A percentile compares a stretch with the other conserved stretches of the same genome.
Conservation (phyloP, 2,113 vertebrate species). For the Orycteropus afer region DNA sequence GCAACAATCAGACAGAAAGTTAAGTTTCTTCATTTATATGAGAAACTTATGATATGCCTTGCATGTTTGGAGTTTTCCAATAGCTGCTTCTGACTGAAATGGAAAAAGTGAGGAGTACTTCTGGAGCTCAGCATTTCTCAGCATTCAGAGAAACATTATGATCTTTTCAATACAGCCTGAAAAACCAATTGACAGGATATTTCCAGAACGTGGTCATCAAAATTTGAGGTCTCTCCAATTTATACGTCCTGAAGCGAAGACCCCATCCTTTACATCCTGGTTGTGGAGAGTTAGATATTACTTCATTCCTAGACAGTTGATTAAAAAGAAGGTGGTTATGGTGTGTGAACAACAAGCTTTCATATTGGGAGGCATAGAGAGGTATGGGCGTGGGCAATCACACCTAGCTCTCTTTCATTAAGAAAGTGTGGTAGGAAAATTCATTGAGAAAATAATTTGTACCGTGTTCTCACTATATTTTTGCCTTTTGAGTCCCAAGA, state of each 20-base stretch:
- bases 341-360: not conserved
- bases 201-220: conserved; percentile 34
- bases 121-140: not conserved
- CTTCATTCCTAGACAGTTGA: conserved; percentile 4
- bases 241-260: not conserved
- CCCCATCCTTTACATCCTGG: not conserved
- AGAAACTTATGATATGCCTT: conserved; percentile 26
- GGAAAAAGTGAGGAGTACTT: not conserved
- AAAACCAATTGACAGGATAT: not conserved
- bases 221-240: conserved; percentile 3
- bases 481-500: conserved; percentile 43
- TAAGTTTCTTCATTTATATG: conserved; percentile 42
- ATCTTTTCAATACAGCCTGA: not conserved
- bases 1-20: not conserved
- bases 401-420: conserved; percentile 27
- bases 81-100: not conserved
- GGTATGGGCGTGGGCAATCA: not conserved
- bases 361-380: not conserved
- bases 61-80: not conserved
- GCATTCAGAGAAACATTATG: conserved; percentile 2
- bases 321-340: conserved; percentile 43
- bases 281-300: not conserved
- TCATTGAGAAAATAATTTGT: not conserved
- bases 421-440: conserved; percentile 27
- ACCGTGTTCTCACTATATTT: conserved; percentile 42